These are phyloP conservation scores for Pammene aurita DNA, from an alignment of 2,888 invertebrate species.

Conservation along the genomic window DNA sequence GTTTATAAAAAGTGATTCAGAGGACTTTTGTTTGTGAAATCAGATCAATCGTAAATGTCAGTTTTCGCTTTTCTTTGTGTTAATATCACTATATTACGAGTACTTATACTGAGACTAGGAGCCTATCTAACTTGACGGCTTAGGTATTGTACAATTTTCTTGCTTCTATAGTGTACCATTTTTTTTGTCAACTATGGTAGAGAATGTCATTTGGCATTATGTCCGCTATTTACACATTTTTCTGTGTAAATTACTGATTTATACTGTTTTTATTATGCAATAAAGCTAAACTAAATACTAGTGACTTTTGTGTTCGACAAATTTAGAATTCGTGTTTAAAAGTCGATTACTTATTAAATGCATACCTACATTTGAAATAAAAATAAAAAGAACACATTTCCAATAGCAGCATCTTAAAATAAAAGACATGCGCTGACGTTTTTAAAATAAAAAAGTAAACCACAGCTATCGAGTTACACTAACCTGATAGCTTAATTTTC, in stretches of 20 bases:
- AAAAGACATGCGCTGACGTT: slow-evolving; percentile 54
- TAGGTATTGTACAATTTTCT: background rate
- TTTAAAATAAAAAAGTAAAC: slow-evolving; percentile 54
- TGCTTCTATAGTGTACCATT: too few species aligned
- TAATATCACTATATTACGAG: background rate
- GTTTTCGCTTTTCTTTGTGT: background rate
- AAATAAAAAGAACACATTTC: slow-evolving; percentile 1
- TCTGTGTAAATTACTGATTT: too few species aligned
- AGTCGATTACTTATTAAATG: too few species aligned
- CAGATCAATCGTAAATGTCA: background rate
- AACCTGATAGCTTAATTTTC: slow-evolving; percentile 64
- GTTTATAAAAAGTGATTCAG: slow-evolving; percentile 14
- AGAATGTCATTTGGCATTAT: too few species aligned
- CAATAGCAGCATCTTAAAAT: slow-evolving; percentile 41
- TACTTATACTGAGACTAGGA: too few species aligned
- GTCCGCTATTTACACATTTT: too few species aligned
- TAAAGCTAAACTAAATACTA: too few species aligned
- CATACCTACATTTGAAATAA: background rate
- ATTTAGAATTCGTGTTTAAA: too few species aligned
- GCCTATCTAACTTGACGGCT: background rate
- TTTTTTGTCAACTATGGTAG: too few species aligned
- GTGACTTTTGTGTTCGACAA: too few species aligned
- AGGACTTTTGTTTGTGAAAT: background rate
- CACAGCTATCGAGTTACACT: slow-evolving; percentile 63
- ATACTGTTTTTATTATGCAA: too few species aligned